phyloP scores from a whole-genome alignment of 1,140 invertebrate species.

The Adoxophyes honmai region DNA sequence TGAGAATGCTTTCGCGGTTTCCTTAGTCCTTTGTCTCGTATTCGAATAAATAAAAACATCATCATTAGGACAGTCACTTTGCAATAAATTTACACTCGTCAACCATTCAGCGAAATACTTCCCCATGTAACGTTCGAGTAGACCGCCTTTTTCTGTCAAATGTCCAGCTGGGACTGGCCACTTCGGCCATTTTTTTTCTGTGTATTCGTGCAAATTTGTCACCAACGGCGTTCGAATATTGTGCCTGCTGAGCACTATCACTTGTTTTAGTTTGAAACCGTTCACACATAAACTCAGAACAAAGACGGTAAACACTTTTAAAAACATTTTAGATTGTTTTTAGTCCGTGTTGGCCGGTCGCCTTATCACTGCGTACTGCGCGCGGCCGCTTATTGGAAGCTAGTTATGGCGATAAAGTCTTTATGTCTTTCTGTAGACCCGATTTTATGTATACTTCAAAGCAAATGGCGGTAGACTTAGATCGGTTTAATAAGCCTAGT shows the following conservation, averaged over 20 bases:
- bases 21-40: slow-evolving; percentile 46
- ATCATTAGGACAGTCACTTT: slow-evolving; percentile 36
- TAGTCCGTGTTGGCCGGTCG: not conserved
- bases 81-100: slow-evolving; percentile 32
- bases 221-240: slow-evolving; percentile 56
- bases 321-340: not conserved
- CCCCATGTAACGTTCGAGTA: slow-evolving; percentile 59
- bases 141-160: slow-evolving; percentile 54
- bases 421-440: too few relatives aligned
- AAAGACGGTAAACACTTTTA: not conserved
- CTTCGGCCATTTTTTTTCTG: slow-evolving; percentile 49
- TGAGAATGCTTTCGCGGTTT: slow-evolving; percentile 52
- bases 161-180: slow-evolving; percentile 51
- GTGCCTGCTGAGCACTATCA: slow-evolving; percentile 58
- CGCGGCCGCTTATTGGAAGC: too few relatives aligned
- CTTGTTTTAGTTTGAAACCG: slow-evolving; percentile 41
- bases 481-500: too few relatives aligned
- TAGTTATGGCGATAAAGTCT: too few relatives aligned
- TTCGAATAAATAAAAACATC: slow-evolving; percentile 54
- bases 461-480: too few relatives aligned
- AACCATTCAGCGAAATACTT: slow-evolving; percentile 48
- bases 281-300: not conserved
- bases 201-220: slow-evolving; percentile 37
- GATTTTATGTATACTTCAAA: too few relatives aligned
- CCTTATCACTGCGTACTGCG: not conserved